Conservation (phyloP, 2,888 invertebrate genomes). For the Conistra vaccinii region DNA sequence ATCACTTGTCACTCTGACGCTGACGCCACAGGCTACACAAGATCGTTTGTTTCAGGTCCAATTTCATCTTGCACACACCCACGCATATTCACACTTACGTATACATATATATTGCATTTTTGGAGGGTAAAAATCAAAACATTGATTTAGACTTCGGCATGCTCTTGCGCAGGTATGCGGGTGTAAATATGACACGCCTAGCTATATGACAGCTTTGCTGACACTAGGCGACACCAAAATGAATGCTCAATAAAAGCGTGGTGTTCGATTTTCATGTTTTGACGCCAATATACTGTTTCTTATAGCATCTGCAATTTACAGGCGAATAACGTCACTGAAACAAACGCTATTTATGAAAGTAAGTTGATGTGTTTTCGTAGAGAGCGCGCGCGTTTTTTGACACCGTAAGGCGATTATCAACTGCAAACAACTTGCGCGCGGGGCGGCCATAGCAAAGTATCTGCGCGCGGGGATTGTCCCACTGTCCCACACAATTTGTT, state of each 20-base stretch:
- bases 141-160: background rate
- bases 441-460: too few species aligned
- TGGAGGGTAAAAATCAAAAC: background rate
- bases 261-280: background rate
- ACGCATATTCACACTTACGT: constrained; percentile 9
- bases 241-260: background rate
- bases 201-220: background rate
- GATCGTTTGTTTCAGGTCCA: constrained; percentile 16
- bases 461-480: too few species aligned
- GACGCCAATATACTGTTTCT: background rate
- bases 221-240: background rate
- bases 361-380: background rate
- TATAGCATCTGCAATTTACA: background rate
- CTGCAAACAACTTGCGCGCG: too few species aligned
- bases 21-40: constrained; percentile 6
- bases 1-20: constrained; percentile 22
- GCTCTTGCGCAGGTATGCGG: too few species aligned
- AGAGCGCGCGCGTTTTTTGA: background rate
- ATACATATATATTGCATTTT: background rate
- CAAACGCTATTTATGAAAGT: background rate
- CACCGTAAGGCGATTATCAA: background rate
- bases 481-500: too few species aligned
- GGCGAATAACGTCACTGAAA: background rate
- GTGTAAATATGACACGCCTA: background rate
- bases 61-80: background rate